These are phyloP conservation scores for Lutraria rhynchaena DNA, from an alignment of 1,140 invertebrate species.

Conservation along the genomic window DNA sequence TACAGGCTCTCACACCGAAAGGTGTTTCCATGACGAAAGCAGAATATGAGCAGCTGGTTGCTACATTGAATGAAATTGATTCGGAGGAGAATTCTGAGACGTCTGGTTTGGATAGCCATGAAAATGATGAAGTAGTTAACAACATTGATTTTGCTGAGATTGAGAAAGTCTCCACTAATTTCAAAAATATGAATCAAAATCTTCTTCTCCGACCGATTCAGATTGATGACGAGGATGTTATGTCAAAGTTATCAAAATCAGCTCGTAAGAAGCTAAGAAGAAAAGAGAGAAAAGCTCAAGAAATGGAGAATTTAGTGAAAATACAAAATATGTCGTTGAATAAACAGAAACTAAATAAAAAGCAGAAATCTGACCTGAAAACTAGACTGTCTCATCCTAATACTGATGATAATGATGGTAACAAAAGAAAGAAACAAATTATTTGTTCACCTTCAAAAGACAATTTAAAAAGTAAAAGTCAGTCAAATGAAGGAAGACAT, in stretches of 20 bases:
- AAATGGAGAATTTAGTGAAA: slow-evolving; percentile 3
- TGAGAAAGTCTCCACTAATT: slow-evolving; percentile 34
- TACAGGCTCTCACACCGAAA: slow-evolving; percentile 56
- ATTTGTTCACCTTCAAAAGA: no score
- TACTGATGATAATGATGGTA: neutral
- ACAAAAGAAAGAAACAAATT: slow-evolving; percentile 2
- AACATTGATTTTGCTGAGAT: slow-evolving; percentile 49
- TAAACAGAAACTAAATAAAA: neutral
- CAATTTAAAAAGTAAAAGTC: no score
- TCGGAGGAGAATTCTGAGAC: neutral
- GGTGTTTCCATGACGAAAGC: slow-evolving; percentile 40
- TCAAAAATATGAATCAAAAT: slow-evolving; percentile 29
- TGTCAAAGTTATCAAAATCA: slow-evolving; percentile 30
- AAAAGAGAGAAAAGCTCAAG: slow-evolving; percentile 21
- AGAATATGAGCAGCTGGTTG: slow-evolving; percentile 36
- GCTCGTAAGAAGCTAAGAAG: slow-evolving; percentile 48
- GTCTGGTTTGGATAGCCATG: neutral
- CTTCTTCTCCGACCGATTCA: slow-evolving; percentile 11
- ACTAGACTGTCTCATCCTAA: neutral
- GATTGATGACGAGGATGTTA: slow-evolving; percentile 37
- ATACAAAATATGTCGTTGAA: slow-evolving; percentile 14
- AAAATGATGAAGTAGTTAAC: neutral
- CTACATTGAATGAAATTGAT: slow-evolving; percentile 33
- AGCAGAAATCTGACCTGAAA: slow-evolving; percentile 1
- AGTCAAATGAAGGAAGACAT: no score